Percentiles rank a stretch among this genome's conserved stretches.
Evolutionary conservation across 2,113 vertebrate species (phyloP).

Genomic region (Arizona elegans): DNA sequence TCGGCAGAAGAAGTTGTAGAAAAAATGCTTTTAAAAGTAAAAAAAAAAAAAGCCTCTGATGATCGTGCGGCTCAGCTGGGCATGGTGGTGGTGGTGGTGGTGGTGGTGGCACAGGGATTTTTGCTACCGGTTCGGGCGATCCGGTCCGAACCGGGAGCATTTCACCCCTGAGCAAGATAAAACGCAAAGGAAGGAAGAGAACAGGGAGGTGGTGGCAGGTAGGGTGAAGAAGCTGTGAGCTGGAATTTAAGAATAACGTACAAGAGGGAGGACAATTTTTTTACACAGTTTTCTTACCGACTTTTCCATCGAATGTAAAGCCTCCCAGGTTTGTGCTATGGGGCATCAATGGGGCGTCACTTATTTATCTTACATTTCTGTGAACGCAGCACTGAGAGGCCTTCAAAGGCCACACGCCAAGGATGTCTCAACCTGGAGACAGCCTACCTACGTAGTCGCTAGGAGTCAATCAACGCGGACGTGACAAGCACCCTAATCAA

Average conservation of each 20-base stretch:
- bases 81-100: too few species aligned
- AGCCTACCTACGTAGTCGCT: not conserved
- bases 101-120: too few species aligned
- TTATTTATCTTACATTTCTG: rapidly evolving
- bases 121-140: too few species aligned
- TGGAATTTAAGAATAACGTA: not conserved
- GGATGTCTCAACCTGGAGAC: not conserved
- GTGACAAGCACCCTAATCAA: not conserved
- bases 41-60: too few species aligned
- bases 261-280: not conserved
- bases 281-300: rapidly evolving
- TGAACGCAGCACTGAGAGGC: rapidly evolving
- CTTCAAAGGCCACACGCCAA: not conserved
- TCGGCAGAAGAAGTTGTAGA: too few species aligned
- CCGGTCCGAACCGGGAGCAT: too few species aligned
- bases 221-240: not conserved
- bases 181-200: too few species aligned
- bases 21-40: too few species aligned
- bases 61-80: too few species aligned
- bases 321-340: not conserved
- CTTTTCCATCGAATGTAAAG: not conserved
- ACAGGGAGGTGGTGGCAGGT: not conserved
- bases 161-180: not conserved
- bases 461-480: not conserved
- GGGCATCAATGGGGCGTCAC: not conserved